These are phyloP conservation scores for Acanthosepion pharaonis DNA, from an alignment of 2,888 invertebrate species.

Conservation along the genomic window DNA sequence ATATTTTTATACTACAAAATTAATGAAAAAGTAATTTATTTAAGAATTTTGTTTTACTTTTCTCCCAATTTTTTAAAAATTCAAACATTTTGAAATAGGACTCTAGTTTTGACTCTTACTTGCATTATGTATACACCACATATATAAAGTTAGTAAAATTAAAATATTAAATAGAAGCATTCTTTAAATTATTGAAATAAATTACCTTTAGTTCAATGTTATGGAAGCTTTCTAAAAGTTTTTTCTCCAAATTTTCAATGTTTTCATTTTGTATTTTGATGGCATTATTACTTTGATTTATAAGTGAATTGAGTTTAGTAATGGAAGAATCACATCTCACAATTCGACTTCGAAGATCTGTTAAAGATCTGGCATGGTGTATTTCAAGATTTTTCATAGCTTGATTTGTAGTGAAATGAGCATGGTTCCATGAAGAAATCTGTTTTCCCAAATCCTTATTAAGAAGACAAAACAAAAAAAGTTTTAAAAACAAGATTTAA, in stretches of 20 bases:
- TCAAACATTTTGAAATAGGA: too few species aligned
- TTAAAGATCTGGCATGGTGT: slow-evolving; percentile 72
- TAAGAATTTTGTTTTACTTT: too few species aligned
- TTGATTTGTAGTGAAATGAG: slow-evolving; percentile 64
- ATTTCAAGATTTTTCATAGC: slow-evolving; percentile 73
- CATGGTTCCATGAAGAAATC: slow-evolving; percentile 64
- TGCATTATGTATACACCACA: too few species aligned
- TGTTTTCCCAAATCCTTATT: slow-evolving; percentile 69
- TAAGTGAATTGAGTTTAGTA: slow-evolving; percentile 67
- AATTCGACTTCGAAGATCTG: slow-evolving; percentile 72
- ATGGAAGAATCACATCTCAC: slow-evolving; percentile 73
- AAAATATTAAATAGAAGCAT: background rate
- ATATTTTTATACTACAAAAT: too few species aligned
- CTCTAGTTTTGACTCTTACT: too few species aligned
- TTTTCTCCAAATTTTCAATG: slow-evolving; percentile 64
- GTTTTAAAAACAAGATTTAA: too few species aligned
- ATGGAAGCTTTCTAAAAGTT: slow-evolving; percentile 67
- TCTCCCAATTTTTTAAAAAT: too few species aligned
- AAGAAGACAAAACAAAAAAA: background rate
- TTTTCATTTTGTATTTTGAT: slow-evolving; percentile 64
- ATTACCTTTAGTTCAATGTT: slow-evolving; percentile 69
- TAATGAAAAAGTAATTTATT: too few species aligned
- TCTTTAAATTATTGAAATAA: background rate
- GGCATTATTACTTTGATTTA: slow-evolving; percentile 65
- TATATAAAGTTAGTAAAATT: background rate